Evolutionary conservation across 2,113 vertebrate species (phyloP).

Genomic region (Mastomys natalensis): DNA sequence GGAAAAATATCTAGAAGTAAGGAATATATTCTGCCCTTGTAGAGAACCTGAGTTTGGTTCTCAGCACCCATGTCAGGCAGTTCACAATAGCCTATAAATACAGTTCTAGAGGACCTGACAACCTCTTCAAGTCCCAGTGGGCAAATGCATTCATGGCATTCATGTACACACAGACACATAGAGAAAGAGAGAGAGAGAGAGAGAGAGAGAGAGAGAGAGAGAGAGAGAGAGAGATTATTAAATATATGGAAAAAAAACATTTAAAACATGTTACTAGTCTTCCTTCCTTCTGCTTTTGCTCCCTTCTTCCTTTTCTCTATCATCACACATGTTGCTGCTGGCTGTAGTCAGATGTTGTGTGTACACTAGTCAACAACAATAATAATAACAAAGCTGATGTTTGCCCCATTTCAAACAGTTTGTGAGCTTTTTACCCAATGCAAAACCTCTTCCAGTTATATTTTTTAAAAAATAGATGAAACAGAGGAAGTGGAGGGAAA

Average conservation of each 20-base stretch:
- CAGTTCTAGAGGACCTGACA: background rate
- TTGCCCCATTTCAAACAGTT: background rate
- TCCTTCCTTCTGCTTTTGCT: background rate
- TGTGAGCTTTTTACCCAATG: background rate
- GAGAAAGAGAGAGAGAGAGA: too few species aligned
- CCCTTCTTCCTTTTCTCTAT: background rate
- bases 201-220: too few species aligned
- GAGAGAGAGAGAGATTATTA: too few species aligned
- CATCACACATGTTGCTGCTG: background rate
- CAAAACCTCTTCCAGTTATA: background rate
- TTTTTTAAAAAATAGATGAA: background rate
- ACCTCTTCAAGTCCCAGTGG: background rate
- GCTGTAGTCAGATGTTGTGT: background rate
- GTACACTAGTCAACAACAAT: background rate
- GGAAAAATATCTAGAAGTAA: background rate
- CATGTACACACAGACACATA: rapidly evolving
- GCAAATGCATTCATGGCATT: background rate
- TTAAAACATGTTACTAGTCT: background rate
- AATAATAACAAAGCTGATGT: background rate
- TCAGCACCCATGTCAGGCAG: background rate
- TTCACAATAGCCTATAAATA: background rate
- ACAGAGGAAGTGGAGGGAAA: background rate
- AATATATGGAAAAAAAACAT: background rate
- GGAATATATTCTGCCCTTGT: background rate
- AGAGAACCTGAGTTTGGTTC: background rate